These are phyloP conservation scores for Hyla sarda DNA, from an alignment of 2,113 vertebrate species.

Conservation along the genomic window DNA sequence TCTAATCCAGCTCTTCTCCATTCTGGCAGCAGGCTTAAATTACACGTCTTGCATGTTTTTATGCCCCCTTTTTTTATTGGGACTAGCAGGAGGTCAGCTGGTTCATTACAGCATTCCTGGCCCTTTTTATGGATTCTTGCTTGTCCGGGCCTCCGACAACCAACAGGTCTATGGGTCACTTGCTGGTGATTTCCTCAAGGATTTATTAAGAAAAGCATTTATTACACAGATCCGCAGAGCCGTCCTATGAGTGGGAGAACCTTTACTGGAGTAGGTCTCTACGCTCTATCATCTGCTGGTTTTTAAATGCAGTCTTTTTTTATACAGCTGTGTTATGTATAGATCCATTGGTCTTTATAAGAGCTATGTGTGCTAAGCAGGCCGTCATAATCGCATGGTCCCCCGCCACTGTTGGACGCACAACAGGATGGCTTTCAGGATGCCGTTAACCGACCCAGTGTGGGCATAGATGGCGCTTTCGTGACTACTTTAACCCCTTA, in stretches of 20 bases:
- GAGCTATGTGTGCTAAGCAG: too few species aligned
- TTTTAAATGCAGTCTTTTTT: background rate
- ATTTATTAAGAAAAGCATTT: slow-evolving; percentile 5
- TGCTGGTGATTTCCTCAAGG: slow-evolving; percentile 5
- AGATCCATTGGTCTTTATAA: too few species aligned
- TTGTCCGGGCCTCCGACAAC: background rate
- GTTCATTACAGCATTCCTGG: slow-evolving; percentile 4
- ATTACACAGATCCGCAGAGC: background rate
- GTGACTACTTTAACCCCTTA: too few species aligned
- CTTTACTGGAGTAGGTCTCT: background rate
- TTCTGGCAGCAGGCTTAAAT: slow-evolving; percentile 36
- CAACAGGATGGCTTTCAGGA: too few species aligned
- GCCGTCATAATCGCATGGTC: too few species aligned
- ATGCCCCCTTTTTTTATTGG: slow-evolving; percentile 41
- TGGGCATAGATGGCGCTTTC: too few species aligned
- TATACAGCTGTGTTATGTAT: too few species aligned
- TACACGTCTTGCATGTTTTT: slow-evolving; percentile 29
- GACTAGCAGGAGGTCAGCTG: slow-evolving; percentile 24
- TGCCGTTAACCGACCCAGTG: too few species aligned
- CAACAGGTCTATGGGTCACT: background rate
- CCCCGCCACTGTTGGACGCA: too few species aligned
- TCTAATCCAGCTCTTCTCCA: slow-evolving; percentile 19
- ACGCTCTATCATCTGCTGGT: background rate
- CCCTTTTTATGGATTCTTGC: slow-evolving; percentile 15
- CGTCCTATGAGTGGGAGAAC: background rate